These are phyloP conservation scores for Nudaria mundana DNA, from an alignment of 2,888 invertebrate genomes.

Conservation along the genomic window DNA sequence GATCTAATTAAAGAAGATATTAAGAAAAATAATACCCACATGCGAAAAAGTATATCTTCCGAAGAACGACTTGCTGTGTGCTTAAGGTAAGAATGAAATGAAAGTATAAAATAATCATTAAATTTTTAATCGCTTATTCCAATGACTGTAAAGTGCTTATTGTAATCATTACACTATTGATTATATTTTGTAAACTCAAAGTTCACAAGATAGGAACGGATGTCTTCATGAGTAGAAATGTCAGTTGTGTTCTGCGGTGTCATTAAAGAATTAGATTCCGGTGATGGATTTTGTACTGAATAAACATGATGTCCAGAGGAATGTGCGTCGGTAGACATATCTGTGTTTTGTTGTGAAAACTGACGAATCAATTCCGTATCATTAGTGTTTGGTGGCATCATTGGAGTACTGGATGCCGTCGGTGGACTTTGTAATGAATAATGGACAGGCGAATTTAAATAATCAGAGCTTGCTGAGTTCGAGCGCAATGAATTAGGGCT, in stretches of 20 bases:
- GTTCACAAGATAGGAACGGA: constrained; percentile 13
- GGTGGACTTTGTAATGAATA: constrained; percentile 16
- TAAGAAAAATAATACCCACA: constrained; percentile 15
- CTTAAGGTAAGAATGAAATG: constrained; percentile 8
- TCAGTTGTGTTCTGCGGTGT: constrained; percentile 18
- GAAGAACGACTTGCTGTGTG: constrained; percentile 19
- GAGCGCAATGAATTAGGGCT: too few relatives aligned
- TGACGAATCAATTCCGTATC: constrained; percentile 13
- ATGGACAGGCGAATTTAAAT: constrained; percentile 9
- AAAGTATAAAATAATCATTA: not conserved
- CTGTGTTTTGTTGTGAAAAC: constrained; percentile 12
- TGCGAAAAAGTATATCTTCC: constrained; percentile 18
- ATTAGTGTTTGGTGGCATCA: constrained; percentile 11
- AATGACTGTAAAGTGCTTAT: constrained; percentile 15
- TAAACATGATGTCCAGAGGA: constrained; percentile 5
- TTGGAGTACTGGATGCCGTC: constrained; percentile 14
- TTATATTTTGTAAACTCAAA: constrained; percentile 17
- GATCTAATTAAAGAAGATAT: constrained; percentile 20
- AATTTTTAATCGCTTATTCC: constrained; percentile 10
- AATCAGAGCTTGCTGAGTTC: constrained; percentile 16
- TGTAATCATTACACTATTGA: constrained; percentile 16
- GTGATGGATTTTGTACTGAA: constrained; percentile 14
- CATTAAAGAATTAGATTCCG: constrained; percentile 16
- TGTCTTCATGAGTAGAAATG: constrained; percentile 15
- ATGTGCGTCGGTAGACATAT: constrained; percentile 8